These are phyloP conservation scores for Mesaphorura yosii DNA, from an alignment of 1,140 invertebrate genomes.

Conservation along the genomic window DNA sequence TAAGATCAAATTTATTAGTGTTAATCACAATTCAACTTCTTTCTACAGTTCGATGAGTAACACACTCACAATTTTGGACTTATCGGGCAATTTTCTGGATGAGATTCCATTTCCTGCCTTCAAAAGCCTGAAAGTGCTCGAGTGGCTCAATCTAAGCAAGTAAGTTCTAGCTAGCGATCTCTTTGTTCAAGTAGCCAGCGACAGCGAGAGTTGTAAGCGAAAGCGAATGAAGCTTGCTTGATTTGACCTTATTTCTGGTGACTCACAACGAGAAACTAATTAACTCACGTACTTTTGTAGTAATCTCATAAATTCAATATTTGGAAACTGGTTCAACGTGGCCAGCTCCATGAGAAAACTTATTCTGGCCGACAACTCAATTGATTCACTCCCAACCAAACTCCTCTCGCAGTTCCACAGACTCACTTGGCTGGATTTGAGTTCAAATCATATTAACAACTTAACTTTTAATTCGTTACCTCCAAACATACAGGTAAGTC, in stretches of 20 bases:
- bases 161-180: constrained; percentile 39
- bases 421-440: constrained; percentile 31
- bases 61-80: neutral
- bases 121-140: constrained; percentile 49
- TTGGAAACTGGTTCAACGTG: constrained; percentile 29
- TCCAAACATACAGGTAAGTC: constrained; percentile 29
- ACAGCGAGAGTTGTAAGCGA: neutral
- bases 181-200: neutral
- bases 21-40: no score
- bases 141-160: constrained; percentile 64
- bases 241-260: neutral
- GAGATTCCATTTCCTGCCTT: constrained; percentile 50
- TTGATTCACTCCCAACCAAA: constrained; percentile 25
- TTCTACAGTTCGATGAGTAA: neutral
- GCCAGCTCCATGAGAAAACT: constrained; percentile 24
- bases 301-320: constrained; percentile 27
- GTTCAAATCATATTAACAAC: constrained; percentile 30
- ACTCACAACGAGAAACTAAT: no score
- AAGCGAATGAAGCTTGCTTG: neutral
- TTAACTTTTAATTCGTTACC: constrained; percentile 25
- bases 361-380: constrained; percentile 24
- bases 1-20: no score
- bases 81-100: neutral
- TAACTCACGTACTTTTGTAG: no score
- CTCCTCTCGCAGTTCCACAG: constrained; percentile 22